These are phyloP conservation scores for Archips crataeganus DNA, from an alignment of 2,888 invertebrate species.

Conservation along the genomic window DNA sequence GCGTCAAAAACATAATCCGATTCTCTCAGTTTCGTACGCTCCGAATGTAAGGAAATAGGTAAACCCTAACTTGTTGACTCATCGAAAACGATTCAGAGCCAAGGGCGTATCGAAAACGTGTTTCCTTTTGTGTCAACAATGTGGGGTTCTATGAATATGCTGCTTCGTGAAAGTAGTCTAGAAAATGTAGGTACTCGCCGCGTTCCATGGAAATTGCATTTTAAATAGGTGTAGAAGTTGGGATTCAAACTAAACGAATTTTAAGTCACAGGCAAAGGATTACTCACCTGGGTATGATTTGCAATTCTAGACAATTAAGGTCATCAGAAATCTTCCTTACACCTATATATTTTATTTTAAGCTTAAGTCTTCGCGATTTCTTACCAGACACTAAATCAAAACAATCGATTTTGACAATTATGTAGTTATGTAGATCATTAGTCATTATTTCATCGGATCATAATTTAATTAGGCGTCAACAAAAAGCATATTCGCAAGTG, in stretches of 20 bases:
- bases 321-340: not conserved
- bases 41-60: slow-evolving; percentile 14
- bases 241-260: not conserved
- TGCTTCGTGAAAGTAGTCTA: slow-evolving; percentile 22
- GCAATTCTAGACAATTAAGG: not conserved
- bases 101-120: slow-evolving; percentile 35
- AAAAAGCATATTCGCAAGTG: not conserved
- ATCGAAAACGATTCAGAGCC: slow-evolving; percentile 25
- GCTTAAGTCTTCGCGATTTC: not conserved
- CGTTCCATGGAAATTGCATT: not conserved
- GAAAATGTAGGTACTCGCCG: not conserved
- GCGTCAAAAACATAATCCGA: not conserved
- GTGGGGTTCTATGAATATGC: slow-evolving; percentile 4
- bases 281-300: not conserved
- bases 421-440: not conserved
- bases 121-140: slow-evolving; percentile 32
- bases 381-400: not conserved
- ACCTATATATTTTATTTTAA: not conserved
- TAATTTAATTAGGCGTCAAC: not conserved
- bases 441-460: not conserved
- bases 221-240: not conserved
- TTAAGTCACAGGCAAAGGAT: not conserved
- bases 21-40: slow-evolving; percentile 16
- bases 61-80: slow-evolving; percentile 19
- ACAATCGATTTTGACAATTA: not conserved